A percentile compares a stretch with the other conserved stretches of the same genome.
These are phyloP conservation scores for Oophaga sylvatica DNA, from an alignment of 2,797 vertebrate species.

Conservation along the genomic window DNA sequence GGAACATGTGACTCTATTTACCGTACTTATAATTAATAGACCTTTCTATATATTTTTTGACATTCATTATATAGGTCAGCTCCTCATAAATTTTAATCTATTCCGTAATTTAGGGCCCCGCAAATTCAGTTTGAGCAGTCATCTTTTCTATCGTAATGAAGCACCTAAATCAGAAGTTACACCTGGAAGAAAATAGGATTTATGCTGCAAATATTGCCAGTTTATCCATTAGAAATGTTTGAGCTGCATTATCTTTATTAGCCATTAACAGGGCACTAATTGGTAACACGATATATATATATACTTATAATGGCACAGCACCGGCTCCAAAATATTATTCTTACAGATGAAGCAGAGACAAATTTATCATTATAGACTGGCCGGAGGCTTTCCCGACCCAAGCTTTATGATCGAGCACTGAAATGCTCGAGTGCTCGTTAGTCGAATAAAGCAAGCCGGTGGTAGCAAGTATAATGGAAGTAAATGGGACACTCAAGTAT, in stretches of 20 bases:
- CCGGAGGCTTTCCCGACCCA: neutral
- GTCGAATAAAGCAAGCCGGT: too few relatives aligned
- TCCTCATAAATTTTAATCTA: constrained; percentile 11
- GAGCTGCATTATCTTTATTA: constrained; percentile 52
- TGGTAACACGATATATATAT: constrained; percentile 45
- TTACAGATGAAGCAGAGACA: neutral
- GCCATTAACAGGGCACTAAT: constrained; percentile 50
- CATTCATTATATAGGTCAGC: neutral
- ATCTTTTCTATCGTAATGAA: constrained; percentile 37
- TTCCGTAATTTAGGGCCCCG: constrained; percentile 4
- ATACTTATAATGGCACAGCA: neutral
- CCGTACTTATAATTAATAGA: constrained; percentile 23
- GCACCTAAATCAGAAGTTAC: constrained; percentile 11
- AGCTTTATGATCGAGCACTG: too few relatives aligned
- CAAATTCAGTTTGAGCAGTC: constrained; percentile 2
- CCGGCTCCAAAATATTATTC: constrained; percentile 60
- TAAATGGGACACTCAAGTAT: too few relatives aligned
- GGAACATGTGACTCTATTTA: neutral
- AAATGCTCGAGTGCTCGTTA: too few relatives aligned
- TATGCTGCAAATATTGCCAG: constrained; percentile 48
- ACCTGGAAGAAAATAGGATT: constrained; percentile 39
- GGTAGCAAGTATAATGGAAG: too few relatives aligned
- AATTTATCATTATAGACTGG: constrained; percentile 65
- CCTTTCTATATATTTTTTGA: neutral
- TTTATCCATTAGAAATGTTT: constrained; percentile 54